Base-by-base conservation (phyloP, 2,888 invertebrate genomes). In the Mesorhabditis sp. region DNA sequence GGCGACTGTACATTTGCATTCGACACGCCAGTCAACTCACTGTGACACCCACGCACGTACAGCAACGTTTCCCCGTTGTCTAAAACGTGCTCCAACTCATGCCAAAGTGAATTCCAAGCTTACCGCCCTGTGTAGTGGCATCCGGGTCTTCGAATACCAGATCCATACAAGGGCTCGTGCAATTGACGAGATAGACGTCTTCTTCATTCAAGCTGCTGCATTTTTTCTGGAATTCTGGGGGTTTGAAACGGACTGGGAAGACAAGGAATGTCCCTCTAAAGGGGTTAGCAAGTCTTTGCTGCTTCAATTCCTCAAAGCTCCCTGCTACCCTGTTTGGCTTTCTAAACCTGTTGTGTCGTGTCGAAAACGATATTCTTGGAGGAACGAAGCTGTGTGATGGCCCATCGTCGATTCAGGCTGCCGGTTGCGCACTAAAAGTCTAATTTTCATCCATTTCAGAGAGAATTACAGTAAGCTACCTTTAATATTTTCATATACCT, bases 141-240 rank as follows among this genome's bases (percentile, higher is more conserved):
- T 50, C 58, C 10, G 58, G 58, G n/a, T 50, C 58, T 50, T 50
- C 10, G 58, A 50, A 50, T 10, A 50, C n/a, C n/a, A 50, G n/a
- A 50, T 50, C 58, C 58, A 50, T 50, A n/a, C 58, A 50, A 50
- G 58, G 10, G 7, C 58, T n/a, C n/a, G 58, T 50, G 58, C 58
- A 50, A 50, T 50, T 50, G 10, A 50, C 58, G 58, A 50, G 58
- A 50, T 50, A 50, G n/a, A n/a, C 10, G n/a, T 10, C 7, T 10
- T 50, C 58, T 2, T 50, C 58, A 2, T 50, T 50, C 10, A 50
- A 13, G n/a, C n/a, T n/a, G 7, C n/a, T 50, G 58, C 58, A 50
- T 2, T 50, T 50, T 50, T 50, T 50, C 58, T 50, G 58, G n/a
- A 50, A 50, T 13, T 50, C n/a, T 50, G 7, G 7, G 58, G 7